phyloP scores from a whole-genome alignment of 37 sponge, comb jelly and placozoan genomes.

The Eunapius fragilis region DNA sequence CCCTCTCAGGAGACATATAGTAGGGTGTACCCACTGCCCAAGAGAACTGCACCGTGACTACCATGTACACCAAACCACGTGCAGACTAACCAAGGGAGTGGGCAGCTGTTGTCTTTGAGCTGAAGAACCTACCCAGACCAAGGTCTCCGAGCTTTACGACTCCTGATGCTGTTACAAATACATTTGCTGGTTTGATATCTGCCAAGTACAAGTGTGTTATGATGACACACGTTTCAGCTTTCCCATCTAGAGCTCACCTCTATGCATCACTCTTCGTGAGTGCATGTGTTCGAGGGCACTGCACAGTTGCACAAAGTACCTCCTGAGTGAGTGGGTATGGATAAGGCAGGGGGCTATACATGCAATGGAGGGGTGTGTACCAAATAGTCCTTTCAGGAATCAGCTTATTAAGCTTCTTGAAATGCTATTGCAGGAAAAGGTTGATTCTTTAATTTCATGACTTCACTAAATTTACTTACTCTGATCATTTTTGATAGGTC shows the following conservation, averaged over 20 bases:
- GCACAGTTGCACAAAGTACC: conserved; percentile 96
- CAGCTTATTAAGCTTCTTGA: conserved; percentile 91
- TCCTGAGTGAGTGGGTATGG: conserved; percentile 40
- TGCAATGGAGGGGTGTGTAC: conserved; percentile 22
- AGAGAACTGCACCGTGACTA: too few species aligned
- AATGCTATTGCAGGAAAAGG: conserved; percentile 72
- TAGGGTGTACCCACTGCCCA: conserved; percentile 98
- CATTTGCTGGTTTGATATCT: conserved; percentile 99
- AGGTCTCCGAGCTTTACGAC: conserved; percentile 98
- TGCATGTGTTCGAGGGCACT: conserved; percentile 99
- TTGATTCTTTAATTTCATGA: neutral
- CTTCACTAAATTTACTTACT: conserved; percentile 22
- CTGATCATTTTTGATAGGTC: conserved; percentile 97
- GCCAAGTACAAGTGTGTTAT: neutral
- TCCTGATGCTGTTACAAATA: conserved; percentile 94
- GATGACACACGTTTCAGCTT: neutral
- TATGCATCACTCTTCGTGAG: conserved; percentile 96
- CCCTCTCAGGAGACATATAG: conserved; percentile 99
- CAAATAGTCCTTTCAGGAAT: conserved; percentile 98
- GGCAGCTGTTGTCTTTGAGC: conserved; percentile 96
- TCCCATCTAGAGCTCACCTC: conserved; percentile 68
- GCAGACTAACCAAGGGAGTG: conserved; percentile 85
- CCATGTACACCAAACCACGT: neutral
- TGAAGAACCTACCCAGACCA: conserved; percentile 96
- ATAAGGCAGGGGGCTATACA: neutral